Evolutionary conservation across 2,113 vertebrate genomes (phyloP).

Genomic region (Gracilinanus agilis): DNA sequence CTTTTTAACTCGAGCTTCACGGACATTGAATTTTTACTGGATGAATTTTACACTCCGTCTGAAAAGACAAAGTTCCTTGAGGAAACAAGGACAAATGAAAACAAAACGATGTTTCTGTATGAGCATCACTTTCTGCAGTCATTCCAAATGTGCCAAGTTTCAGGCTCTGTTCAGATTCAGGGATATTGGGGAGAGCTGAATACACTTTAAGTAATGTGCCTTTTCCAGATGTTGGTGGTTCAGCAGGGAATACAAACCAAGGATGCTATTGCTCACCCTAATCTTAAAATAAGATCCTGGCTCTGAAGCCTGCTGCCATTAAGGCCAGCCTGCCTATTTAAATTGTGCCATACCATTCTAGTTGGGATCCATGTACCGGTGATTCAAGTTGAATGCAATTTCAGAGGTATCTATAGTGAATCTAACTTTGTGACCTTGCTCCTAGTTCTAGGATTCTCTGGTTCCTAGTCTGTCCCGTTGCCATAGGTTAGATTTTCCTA

Average conservation of each 20-base stretch:
- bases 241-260: background rate
- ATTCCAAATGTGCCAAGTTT: background rate
- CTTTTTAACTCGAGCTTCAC: too few relatives aligned
- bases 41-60: too few relatives aligned
- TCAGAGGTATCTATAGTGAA: background rate
- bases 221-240: background rate
- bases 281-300: background rate
- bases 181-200: background rate
- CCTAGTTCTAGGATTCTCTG: background rate
- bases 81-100: too few relatives aligned
- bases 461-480: background rate
- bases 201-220: background rate
- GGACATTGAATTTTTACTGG: too few relatives aligned
- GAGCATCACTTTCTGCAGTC: background rate
- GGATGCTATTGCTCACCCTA: background rate
- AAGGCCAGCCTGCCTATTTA: background rate
- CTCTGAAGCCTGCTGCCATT: background rate
- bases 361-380: background rate
- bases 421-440: background rate
- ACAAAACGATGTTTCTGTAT: too few relatives aligned
- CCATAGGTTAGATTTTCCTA: background rate
- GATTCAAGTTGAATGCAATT: too few relatives aligned
- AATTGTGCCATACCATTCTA: background rate
- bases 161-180: background rate
- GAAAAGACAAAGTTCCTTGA: too few relatives aligned